A percentile compares a stretch with the other conserved stretches of the same genome.
Evolutionary conservation across 2,113 vertebrate genomes (phyloP).

Genomic region (Elephantulus edwardii): DNA sequence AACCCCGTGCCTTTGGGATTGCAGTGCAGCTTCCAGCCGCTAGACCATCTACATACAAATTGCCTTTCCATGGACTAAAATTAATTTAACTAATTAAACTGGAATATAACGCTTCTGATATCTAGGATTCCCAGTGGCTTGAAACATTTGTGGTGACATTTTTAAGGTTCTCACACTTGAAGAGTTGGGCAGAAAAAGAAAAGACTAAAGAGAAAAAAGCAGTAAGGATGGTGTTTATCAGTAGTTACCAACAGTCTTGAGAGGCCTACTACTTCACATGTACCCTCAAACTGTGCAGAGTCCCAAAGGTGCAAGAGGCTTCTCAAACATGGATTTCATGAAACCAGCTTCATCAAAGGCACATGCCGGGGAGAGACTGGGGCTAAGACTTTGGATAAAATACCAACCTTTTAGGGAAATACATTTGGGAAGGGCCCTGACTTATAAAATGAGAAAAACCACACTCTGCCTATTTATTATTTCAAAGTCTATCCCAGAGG

Average conservation of each 20-base stretch:
- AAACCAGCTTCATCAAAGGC: not conserved
- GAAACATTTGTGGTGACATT: not conserved
- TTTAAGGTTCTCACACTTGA: not conserved
- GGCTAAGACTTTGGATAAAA: conserved; percentile 40
- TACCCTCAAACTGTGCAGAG: not conserved
- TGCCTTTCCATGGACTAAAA: not conserved
- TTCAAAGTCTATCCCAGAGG: conserved; percentile 63
- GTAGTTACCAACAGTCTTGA: not conserved
- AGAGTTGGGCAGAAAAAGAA: not conserved
- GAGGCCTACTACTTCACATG: not conserved
- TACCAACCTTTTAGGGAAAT: conserved; percentile 51
- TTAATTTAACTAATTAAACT: conserved; percentile 13
- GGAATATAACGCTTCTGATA: not conserved
- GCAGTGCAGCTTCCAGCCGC: too few relatives aligned
- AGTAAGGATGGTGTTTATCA: conserved; percentile 5
- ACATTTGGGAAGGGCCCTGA: conserved; percentile 57
- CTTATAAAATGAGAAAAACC: conserved; percentile 68
- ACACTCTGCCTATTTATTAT: conserved; percentile 70
- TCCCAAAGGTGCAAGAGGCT: not conserved
- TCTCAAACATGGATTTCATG: not conserved
- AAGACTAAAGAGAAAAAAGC: not conserved
- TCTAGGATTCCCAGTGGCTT: not conserved
- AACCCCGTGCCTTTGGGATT: too few relatives aligned
- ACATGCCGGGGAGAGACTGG: not conserved
- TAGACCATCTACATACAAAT: not conserved